Evolutionary conservation across 2,113 vertebrate genomes (phyloP).

Genomic region (Stegostoma tigrinum): DNA sequence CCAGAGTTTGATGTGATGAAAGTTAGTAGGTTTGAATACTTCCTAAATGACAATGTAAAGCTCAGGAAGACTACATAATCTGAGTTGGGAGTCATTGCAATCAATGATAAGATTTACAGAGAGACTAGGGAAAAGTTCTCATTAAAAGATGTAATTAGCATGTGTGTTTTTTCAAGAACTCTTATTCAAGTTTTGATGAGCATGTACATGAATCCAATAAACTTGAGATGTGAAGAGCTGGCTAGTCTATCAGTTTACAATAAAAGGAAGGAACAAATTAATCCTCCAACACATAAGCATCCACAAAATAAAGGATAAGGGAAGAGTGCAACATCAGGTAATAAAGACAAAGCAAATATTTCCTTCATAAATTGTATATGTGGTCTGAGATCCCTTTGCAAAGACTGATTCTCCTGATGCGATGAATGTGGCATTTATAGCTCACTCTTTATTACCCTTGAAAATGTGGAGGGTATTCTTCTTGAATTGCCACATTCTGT

Average conservation of each 20-base stretch:
- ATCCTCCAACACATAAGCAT: neutral
- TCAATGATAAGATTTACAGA: neutral
- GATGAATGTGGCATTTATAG: neutral
- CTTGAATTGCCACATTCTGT: neutral
- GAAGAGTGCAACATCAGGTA: neutral
- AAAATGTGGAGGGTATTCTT: neutral
- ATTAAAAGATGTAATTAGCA: conserved; percentile 7
- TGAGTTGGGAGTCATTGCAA: neutral
- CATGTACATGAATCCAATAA: neutral
- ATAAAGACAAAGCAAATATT: neutral
- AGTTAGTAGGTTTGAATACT: neutral
- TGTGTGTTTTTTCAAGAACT: neutral
- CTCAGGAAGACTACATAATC: neutral
- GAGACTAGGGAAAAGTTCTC: neutral
- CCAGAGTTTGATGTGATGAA: neutral
- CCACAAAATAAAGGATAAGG: neutral
- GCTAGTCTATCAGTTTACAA: neutral
- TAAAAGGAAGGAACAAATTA: neutral
- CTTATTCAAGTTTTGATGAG: neutral
- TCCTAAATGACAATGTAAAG: neutral
- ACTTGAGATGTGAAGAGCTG: neutral
- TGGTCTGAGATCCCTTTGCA: neutral
- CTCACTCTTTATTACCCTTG: neutral
- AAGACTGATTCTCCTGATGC: neutral
- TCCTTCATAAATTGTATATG: neutral